Conservation (phyloP, 2,888 invertebrate genomes). For the Philonicus albiceps region DNA sequence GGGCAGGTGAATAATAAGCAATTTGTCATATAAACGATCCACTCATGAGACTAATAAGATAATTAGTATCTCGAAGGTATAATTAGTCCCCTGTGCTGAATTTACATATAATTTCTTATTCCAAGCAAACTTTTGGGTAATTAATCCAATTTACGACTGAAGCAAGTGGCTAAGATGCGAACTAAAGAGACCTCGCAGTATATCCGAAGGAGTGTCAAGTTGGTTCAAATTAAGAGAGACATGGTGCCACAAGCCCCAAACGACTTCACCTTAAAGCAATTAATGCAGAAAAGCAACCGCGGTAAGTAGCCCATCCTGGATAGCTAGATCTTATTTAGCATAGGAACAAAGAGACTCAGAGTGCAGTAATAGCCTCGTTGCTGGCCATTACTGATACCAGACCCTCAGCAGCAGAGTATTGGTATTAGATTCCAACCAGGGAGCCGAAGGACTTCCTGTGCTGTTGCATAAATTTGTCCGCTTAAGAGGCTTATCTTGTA, state of each 20-base stretch:
- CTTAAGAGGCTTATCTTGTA: conserved; percentile 7
- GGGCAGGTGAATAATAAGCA: not conserved
- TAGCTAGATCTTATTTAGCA: not conserved
- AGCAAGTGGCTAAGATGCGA: not conserved
- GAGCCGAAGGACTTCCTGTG: not conserved
- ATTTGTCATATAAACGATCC: not conserved
- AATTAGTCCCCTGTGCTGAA: not conserved
- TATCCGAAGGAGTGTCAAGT: not conserved
- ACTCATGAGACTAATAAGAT: not conserved
- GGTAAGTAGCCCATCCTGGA: not conserved
- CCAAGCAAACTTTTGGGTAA: not conserved
- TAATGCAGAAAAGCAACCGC: not conserved
- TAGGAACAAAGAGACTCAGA: not conserved
- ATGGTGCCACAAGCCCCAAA: not conserved
- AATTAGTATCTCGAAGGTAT: not conserved
- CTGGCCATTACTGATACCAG: not conserved
- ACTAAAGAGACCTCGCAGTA: not conserved
- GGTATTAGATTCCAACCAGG: not conserved
- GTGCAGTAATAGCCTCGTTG: not conserved
- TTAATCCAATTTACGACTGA: not conserved
- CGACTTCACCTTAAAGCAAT: not conserved
- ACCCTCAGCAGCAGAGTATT: not conserved
- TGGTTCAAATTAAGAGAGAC: not conserved
- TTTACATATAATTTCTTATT: not conserved
- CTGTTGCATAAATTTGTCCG: conserved; percentile 7